These are phyloP conservation scores for Leptura quadrifasciata DNA, from an alignment of 2,888 invertebrate genomes.

Conservation along the genomic window DNA sequence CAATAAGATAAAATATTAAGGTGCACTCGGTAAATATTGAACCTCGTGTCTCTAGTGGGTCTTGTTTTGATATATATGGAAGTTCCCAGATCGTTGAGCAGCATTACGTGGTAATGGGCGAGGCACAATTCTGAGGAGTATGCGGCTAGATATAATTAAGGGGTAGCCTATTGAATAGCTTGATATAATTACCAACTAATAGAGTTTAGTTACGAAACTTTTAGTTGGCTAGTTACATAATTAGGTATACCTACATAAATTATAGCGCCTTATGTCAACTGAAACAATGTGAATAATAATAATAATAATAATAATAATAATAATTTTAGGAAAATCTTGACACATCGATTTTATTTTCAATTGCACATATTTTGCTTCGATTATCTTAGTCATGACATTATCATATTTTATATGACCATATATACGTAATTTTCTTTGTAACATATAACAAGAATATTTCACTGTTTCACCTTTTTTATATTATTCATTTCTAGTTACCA, in stretches of 20 bases:
- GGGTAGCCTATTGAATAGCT: not conserved
- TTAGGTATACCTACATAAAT: not conserved
- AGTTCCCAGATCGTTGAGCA: not conserved
- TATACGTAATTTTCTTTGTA: no score
- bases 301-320: no score
- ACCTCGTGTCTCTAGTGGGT: not conserved
- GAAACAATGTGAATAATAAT: no score
- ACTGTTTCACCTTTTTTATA: no score
- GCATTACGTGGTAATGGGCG: not conserved
- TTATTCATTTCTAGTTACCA: no score
- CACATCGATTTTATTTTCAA: no score
- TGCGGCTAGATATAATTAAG: not conserved
- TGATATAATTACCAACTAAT: constrained; percentile 2
- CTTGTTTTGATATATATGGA: not conserved
- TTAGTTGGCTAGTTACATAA: constrained; percentile 1
- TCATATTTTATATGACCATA: no score
- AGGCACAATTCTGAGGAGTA: not conserved
- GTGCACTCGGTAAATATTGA: not conserved
- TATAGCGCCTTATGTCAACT: not conserved
- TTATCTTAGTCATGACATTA: no score
- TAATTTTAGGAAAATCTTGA: no score
- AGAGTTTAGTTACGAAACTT: not conserved
- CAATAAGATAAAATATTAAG: not conserved
- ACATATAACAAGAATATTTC: no score
- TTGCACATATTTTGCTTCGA: no score